Evolutionary conservation across 2,888 invertebrate genomes (phyloP), one percentile per base, ranked within the genome.

Genomic region (Gymnosoma rotundatum): DNA sequence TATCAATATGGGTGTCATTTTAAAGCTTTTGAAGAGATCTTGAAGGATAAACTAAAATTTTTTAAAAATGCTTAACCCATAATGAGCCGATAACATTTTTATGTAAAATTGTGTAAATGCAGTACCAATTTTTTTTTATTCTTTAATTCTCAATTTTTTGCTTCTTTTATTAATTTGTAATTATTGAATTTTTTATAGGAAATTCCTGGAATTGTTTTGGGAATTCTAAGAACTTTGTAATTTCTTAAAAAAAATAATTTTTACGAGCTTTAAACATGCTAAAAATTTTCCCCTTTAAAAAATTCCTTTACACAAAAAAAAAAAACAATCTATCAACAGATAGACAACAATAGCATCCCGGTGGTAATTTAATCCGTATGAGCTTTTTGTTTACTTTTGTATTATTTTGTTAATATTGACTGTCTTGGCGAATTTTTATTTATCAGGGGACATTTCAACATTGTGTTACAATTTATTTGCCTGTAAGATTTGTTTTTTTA

Each of bases 381-480:
- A n/a, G 18, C 21, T 7, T 48, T 25, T 38, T 12, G 25, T 32
- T 54, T 18, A 20, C 21, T 18, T 4, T 38, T 54, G 42, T 38
- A n/a, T 32, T 45, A 54, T 63, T 70, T n/a, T 38, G 18, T 42
- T 61, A 32, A 54, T n/a, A 16, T 32, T 38, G 70, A 20, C 36
- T 48, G 32, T 36, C 50, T 50, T 50, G 72, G 38, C n/a, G 14
- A 36, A 20, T 58, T 58, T 67, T 60, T 67, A 50, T 63, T 63
- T 50, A 7, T 20, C 54, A 54, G 64, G 54, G 25, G 50, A 12
- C 18, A 63, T 56, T 48, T 58, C 64, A 48, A 64, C 79, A 60
- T 67, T 67, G 73, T 74, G 45, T 61, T 80, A 74, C 80, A 74
- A 80, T 80, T 67, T 48, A 74, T 60, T 60, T 32, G 66, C 4